Percentiles rank a stretch among this genome's conserved stretches.
phyloP scores from a whole-genome alignment of 53 echinoderm and acorn worm species.

The Pentamera pediparva region DNA sequence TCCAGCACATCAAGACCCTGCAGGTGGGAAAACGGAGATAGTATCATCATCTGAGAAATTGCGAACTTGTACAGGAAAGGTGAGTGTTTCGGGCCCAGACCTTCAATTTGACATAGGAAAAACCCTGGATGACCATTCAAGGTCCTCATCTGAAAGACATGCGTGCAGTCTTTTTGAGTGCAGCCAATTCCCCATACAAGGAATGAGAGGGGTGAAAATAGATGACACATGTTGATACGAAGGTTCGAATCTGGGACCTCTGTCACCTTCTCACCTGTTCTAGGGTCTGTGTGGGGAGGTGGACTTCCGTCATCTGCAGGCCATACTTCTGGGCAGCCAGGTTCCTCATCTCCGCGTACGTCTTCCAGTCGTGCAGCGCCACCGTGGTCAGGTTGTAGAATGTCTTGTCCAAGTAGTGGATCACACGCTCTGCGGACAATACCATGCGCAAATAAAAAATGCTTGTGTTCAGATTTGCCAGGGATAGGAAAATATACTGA shows the following conservation, averaged over 20 bases:
- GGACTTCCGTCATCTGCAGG: conserved; percentile 84
- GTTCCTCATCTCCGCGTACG: conserved; percentile 98
- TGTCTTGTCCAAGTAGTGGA: conserved; percentile 98
- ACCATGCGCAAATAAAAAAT: neutral
- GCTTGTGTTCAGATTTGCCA: too few species aligned
- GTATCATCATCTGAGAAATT: neutral
- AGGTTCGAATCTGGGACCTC: too few species aligned
- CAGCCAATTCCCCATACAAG: too few species aligned
- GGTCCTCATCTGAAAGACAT: too few species aligned
- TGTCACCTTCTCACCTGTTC: conserved; percentile 87
- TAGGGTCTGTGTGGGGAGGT: conserved; percentile 89
- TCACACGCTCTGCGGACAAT: conserved; percentile 64
- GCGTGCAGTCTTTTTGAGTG: too few species aligned
- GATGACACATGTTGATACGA: too few species aligned
- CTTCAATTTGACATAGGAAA: too few species aligned
- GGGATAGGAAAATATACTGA: neutral
- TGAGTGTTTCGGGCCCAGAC: too few species aligned
- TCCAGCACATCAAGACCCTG: conserved; percentile 96
- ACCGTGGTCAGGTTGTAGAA: conserved; percentile 98
- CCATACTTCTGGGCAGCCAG: conserved; percentile 91
- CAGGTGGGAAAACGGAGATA: too few species aligned
- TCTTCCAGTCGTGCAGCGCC: conserved; percentile 97
- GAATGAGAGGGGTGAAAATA: too few species aligned
- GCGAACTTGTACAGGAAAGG: too few species aligned
- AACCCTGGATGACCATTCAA: too few species aligned